These are phyloP conservation scores for Metridium senile DNA, from an alignment of 92 coral and sea anemone genomes.

Conservation along the genomic window DNA sequence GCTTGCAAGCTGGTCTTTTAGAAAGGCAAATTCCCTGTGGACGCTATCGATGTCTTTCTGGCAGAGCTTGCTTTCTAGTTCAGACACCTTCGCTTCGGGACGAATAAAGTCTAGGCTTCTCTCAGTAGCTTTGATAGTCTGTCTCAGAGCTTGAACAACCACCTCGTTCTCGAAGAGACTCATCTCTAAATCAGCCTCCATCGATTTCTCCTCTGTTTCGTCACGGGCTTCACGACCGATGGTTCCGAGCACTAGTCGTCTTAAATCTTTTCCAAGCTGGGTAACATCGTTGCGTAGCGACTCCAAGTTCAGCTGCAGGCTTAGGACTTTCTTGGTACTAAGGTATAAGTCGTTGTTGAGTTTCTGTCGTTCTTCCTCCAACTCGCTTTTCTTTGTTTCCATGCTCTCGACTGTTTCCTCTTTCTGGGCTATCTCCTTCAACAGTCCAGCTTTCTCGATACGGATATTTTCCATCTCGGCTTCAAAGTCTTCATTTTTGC, in stretches of 20 bases:
- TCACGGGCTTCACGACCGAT: conserved; percentile 44
- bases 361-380: conserved; percentile 65
- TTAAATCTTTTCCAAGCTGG: conserved; percentile 64
- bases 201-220: conserved; percentile 47
- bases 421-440: conserved; percentile 61
- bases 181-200: conserved; percentile 56
- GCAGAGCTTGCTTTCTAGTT: conserved; percentile 62
- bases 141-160: conserved; percentile 60
- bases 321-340: conserved; percentile 76
- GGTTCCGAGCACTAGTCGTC: conserved; percentile 45
- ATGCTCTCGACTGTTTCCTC: conserved; percentile 62
- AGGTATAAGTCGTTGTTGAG: conserved; percentile 71
- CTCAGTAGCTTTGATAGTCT: conserved; percentile 65
- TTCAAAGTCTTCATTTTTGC: conserved; percentile 65
- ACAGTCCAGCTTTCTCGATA: conserved; percentile 63
- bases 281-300: conserved; percentile 65
- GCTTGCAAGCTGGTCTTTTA: conserved; percentile 61
- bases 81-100: conserved; percentile 69
- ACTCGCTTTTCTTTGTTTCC: conserved; percentile 60
- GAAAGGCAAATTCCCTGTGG: conserved; percentile 73
- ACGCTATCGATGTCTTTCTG: conserved; percentile 77
- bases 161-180: conserved; percentile 49
- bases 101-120: conserved; percentile 67
- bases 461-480: conserved; percentile 56
- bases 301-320: conserved; percentile 74